Conservation (phyloP, 2,888 invertebrate genomes). For the Lithosia quadra region DNA sequence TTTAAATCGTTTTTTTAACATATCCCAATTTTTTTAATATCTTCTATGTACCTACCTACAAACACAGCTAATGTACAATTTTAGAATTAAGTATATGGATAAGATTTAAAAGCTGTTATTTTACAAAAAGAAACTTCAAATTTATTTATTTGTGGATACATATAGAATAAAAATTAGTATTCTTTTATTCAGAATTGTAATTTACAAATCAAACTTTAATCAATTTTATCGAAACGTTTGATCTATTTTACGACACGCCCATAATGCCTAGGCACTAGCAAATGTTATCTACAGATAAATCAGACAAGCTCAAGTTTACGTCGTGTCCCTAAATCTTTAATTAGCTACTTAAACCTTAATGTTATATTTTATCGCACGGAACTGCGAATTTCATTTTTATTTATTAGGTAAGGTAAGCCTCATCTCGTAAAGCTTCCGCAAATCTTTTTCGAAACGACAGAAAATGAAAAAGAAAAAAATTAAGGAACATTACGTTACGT, state of each 20-base stretch:
- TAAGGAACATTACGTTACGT: neutral
- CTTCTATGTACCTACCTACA: too few relatives aligned
- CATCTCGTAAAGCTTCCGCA: neutral
- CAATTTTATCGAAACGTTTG: neutral
- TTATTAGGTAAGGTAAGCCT: neutral
- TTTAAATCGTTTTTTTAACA: too few relatives aligned
- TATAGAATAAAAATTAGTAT: too few relatives aligned
- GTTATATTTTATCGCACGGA: neutral
- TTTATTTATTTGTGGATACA: too few relatives aligned
- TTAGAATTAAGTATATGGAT: too few relatives aligned
- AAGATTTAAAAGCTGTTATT: too few relatives aligned
- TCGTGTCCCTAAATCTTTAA: neutral
- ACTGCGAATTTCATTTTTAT: neutral
- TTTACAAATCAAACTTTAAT: neutral
- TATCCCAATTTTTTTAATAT: too few relatives aligned
- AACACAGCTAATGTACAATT: too few relatives aligned
- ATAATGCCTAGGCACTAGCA: neutral
- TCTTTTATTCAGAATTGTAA: neutral
- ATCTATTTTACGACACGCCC: neutral
- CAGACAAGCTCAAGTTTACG: neutral
- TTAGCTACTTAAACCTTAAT: neutral
- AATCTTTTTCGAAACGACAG: neutral
- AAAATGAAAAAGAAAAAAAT: neutral
- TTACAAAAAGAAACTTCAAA: too few relatives aligned
- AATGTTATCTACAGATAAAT: neutral